Percentiles rank a stretch among this genome's conserved stretches.
These are phyloP conservation scores for Ridgeia piscesae DNA, from an alignment of 1,140 invertebrate genomes.

Conservation along the genomic window DNA sequence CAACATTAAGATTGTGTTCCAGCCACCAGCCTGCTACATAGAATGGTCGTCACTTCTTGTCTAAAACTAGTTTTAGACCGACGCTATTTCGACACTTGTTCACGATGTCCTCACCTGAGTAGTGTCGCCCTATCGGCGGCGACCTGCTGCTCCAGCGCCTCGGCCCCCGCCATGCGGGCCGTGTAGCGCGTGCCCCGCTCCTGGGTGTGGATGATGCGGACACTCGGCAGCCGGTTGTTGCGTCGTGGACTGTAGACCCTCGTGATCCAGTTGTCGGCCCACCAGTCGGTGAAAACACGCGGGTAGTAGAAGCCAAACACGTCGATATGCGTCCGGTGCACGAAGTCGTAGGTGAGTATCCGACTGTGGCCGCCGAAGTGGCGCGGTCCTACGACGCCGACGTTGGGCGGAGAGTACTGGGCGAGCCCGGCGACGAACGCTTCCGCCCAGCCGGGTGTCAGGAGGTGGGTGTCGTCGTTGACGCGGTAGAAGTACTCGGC, in stretches of 20 bases:
- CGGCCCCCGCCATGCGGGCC: neutral
- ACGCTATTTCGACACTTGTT: neutral
- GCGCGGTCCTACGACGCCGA: slow-evolving; percentile 27
- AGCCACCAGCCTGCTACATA: too few species aligned
- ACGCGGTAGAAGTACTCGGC: slow-evolving; percentile 29
- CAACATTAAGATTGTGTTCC: too few species aligned
- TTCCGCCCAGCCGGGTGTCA: slow-evolving; percentile 23
- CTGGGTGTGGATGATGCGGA: slow-evolving; percentile 23
- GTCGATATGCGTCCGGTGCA: slow-evolving; percentile 26
- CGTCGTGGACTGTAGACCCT: slow-evolving; percentile 17
- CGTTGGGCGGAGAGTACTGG: slow-evolving; percentile 10
- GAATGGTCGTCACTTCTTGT: too few species aligned
- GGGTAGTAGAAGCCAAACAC: slow-evolving; percentile 29
- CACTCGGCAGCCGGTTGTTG: slow-evolving; percentile 24
- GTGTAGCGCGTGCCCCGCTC: slow-evolving; percentile 26
- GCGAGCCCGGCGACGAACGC: slow-evolving; percentile 24
- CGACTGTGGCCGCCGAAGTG: slow-evolving; percentile 27
- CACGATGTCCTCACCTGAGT: slow-evolving; percentile 18
- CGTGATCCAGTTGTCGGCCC: slow-evolving; percentile 29
- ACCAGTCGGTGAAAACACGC: slow-evolving; percentile 31
- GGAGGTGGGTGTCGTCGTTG: slow-evolving; percentile 29
- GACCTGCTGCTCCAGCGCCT: slow-evolving; percentile 19
- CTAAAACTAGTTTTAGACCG: neutral
- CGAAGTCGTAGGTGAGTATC: slow-evolving; percentile 32
- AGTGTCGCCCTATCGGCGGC: slow-evolving; percentile 18